Evolutionary conservation across 2,113 vertebrate species (phyloP), one percentile per base, ranked within the genome.

Genomic region (Ochotona princeps): DNA sequence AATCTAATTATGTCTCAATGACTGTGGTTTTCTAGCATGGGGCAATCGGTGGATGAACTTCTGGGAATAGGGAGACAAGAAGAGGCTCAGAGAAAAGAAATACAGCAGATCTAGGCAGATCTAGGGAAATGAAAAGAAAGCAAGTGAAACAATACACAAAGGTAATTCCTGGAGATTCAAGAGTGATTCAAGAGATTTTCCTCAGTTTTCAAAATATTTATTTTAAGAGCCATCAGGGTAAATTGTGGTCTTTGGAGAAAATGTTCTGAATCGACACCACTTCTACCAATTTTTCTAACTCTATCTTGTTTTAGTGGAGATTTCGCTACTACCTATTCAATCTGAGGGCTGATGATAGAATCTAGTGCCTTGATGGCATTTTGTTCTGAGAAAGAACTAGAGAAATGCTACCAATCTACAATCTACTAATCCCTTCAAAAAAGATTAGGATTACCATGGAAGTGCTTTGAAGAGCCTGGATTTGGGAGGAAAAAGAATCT

Each of bases 191-290:
- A 89, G 80, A 88, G 13, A 28, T 9, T 94, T 88, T 38, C 25
- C 9, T 90, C 49, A 90, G 94, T 95, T 93, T 96, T 92, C 57
- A 94, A 95, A 88, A 11, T 65, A 95, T 95, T 95, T 93, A 93
- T 85, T 95, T 96, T 67, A 85, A 92, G 95, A 92, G 9, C 20
- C 4, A 35, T 90, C 74, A 95, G 72, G 25, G 66, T 92, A 88
- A 95, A 96, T 83, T 92, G 66, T 83, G 30, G 30, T 25, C 63
- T 89, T 90, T 44, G 8, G 10, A 73, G 15, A 91, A 84, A 91
- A 83, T 94, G 30, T 72, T 95, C 35, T 87, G n/a, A 84, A 11
- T 63, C 92, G 35, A 83, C 57, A 91, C 44, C 57, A 93, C 83
- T 28, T 83, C 44, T 95, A 38, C 11, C 26, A 28, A 75, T 66